Base-by-base conservation (phyloP, 2,113 vertebrate genomes). In the Erythrolamprus reginae region DNA sequence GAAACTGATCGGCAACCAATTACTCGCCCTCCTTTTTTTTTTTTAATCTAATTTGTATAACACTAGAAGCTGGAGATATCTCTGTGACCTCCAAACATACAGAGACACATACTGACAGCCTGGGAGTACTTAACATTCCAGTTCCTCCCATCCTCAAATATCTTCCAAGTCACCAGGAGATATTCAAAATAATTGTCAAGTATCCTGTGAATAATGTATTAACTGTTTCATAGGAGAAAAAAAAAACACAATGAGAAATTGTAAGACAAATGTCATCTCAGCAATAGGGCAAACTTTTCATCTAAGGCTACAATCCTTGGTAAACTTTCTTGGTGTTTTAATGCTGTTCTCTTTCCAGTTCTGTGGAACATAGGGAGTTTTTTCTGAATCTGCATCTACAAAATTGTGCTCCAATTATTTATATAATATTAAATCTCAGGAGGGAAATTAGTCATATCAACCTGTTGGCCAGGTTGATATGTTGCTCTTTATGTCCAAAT, bases 401-500 rank as follows among this genome's bases (percentile, higher is more conserved):
- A 87, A 88, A 21, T n/a, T 82, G 52, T 56, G 10, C 4, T 4
- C 1, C n/a, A 47, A 33, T n/a, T 12, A 8, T 48, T 33, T 65
- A 38, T 90, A 19, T 65, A 55, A 3, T 24, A 50, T 21, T 42
- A 58, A 83, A 33, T 89, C 47, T 50, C 19, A 12, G 23, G 33
- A 48, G 12, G 58, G 38, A 83, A 0, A 92, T 90, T 82, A 86
- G 5, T 0, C 9, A 53, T 87, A 93, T 26, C 13, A 50, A 88
- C 15, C 19, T n/a, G n/a, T n/a, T n/a, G n/a, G n/a, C n/a, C n/a
- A n/a, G n/a, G n/a, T n/a, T n/a, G n/a, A n/a, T n/a, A n/a, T n/a
- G n/a, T n/a, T n/a, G 33, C 17, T 52, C 45, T 55, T 91, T 84
- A 45, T 26, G 19, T 90, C 90, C 91, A 89, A 52, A 93, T 51